phyloP scores from a whole-genome alignment of 2,888 invertebrate genomes.

The Lasioglossum leucozonium region DNA sequence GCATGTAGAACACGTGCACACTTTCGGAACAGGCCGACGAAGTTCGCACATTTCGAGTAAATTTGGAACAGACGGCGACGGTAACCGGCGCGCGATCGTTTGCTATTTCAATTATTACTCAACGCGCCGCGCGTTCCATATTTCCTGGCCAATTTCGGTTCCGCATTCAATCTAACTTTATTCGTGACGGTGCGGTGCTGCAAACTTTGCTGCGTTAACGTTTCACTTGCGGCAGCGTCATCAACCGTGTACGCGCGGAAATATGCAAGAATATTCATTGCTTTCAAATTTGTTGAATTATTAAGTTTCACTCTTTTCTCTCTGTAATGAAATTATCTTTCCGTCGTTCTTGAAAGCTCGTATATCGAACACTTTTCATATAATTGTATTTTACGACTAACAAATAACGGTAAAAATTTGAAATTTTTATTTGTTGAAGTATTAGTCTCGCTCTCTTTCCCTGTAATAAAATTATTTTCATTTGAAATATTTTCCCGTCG shows the following conservation, averaged over 20 bases:
- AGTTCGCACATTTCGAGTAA: slow-evolving; percentile 52
- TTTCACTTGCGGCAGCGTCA: neutral
- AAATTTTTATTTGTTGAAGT: too few relatives aligned
- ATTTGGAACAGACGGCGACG: slow-evolving; percentile 47
- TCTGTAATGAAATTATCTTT: neutral
- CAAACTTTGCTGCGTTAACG: neutral
- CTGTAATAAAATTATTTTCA: neutral
- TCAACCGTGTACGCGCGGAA: neutral
- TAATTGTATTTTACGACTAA: too few relatives aligned
- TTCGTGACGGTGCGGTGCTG: neutral
- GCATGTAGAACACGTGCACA: slow-evolving; percentile 46
- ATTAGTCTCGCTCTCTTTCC: neutral
- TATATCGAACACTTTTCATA: too few relatives aligned
- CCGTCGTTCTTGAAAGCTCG: neutral
- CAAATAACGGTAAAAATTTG: too few relatives aligned
- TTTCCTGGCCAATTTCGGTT: slow-evolving; percentile 15
- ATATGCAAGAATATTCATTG: neutral
- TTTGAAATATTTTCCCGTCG: neutral
- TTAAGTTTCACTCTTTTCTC: neutral
- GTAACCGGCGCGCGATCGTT: slow-evolving; percentile 8
- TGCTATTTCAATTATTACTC: slow-evolving; percentile 48
- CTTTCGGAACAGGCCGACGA: slow-evolving; percentile 40
- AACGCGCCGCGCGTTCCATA: slow-evolving; percentile 3
- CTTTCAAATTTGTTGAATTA: neutral
- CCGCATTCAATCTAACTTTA: neutral